Evolutionary conservation across 2,797 vertebrate species (phyloP), one percentile per base, ranked within the genome.

Genomic region (Coranthus polyacanthus): DNA sequence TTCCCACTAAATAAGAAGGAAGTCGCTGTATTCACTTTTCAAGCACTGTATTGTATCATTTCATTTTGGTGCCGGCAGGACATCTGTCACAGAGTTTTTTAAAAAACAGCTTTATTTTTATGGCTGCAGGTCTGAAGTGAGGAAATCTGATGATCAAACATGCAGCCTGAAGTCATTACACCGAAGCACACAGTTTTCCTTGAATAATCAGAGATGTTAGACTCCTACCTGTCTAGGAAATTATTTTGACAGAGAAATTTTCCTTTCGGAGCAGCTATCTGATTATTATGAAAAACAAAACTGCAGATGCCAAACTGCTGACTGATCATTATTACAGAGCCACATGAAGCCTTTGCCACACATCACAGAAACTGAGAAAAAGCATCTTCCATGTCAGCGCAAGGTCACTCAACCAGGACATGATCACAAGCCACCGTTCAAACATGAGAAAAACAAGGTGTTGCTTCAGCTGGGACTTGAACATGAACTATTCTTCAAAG

Each of bases 51-150:
- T 50, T 71, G 75, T 65, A 34, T 44, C 58, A 53, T 74, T 47
- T 37, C 38, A 53, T 66, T 37, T 6, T 26, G 46, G 26, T 76
- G 55, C 38, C 58, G 68, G 67, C 69, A 85, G 55, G 74, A 69
- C 80, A 69, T 84, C 65, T 75, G 64, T 86, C 66, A 63, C 72
- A 68, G 64, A 74, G 56, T 45, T n/a, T n/a, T n/a, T n/a, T n/a
- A n/a, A 56, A 68, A 59, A 72, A 69, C 61, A 68, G 51, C 36
- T 76, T 78, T 83, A 87, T 89, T 85, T 74, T 80, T 61, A 60
- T 7, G 18, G 53, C 72, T 72, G 67, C 65, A 76, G 64, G 79
- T 71, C 72, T 66, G 44, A 82, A 53, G 69, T 68, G 68, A 73
- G 47, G 54, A 78, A 66, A 86, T 82, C 57, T 81, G 56, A 85